These are phyloP conservation scores for Meliscaeva auricollis DNA, from an alignment of 2,888 invertebrate species.

Conservation along the genomic window DNA sequence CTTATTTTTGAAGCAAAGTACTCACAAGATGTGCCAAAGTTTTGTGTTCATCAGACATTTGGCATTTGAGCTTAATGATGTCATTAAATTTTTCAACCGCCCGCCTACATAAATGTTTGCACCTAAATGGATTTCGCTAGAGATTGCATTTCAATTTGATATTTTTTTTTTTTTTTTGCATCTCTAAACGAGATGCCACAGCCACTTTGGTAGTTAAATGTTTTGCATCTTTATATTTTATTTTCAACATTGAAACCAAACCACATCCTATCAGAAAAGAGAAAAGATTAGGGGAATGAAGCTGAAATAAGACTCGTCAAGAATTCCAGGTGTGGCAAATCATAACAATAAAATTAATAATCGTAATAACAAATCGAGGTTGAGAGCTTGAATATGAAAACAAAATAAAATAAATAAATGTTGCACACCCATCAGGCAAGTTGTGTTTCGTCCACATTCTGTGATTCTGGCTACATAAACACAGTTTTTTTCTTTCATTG, in stretches of 20 bases:
- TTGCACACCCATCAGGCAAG: too few species aligned
- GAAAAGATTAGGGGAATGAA: conserved; percentile 8
- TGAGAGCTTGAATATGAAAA: conserved; percentile 37
- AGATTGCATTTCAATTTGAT: conserved; percentile 74
- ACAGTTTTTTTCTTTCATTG: neutral
- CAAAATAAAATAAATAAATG: too few species aligned
- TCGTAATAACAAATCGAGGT: conserved; percentile 68
- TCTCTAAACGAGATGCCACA: conserved; percentile 9
- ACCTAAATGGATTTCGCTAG: conserved; percentile 63
- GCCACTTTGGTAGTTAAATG: neutral
- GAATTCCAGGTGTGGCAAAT: conserved; percentile 73
- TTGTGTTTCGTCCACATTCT: neutral
- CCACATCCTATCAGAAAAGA: neutral
- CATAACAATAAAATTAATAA: conserved; percentile 73
- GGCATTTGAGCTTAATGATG: conserved; percentile 71
- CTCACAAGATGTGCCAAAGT: neutral
- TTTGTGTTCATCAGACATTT: conserved; percentile 65
- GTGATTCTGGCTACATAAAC: neutral
- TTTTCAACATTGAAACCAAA: conserved; percentile 7
- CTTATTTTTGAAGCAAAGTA: neutral
- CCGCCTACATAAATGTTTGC: conserved; percentile 65
- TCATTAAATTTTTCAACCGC: conserved; percentile 63
- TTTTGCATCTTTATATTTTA: neutral
- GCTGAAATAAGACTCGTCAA: conserved; percentile 46
- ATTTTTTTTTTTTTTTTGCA: conserved; percentile 32